Evolutionary conservation across 2,888 invertebrate genomes (phyloP), one percentile per base, ranked within the genome.

Genomic region (Phortica okadai): DNA sequence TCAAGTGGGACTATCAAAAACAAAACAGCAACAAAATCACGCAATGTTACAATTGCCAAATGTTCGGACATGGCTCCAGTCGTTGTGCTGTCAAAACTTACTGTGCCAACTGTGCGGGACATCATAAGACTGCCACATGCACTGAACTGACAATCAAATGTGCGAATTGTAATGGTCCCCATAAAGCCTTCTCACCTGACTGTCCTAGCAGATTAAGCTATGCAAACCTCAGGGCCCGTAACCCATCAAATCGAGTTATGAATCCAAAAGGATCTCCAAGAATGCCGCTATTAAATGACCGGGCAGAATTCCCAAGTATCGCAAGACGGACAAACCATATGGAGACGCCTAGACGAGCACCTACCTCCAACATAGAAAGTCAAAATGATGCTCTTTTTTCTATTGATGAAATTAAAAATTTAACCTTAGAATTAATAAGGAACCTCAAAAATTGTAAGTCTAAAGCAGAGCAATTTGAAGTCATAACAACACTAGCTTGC

Each of bases 391-490:
- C 7, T n/a, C 58, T 58, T n/a, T 58, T 58, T 58, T n/a, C 58
- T 1, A 58, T 58, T n/a, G 58, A 58, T n/a, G 58, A 58, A 58
- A 58, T 58, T 58, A 58, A 8, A 62, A 76, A 73, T 69, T 67
- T 73, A 42, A 78, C 73, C 42, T 79, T 6, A 79, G 76, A n/a
- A n/a, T n/a, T n/a, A n/a, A n/a, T n/a, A n/a, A n/a, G n/a, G n/a
- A n/a, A n/a, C n/a, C n/a, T n/a, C n/a, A n/a, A n/a, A n/a, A n/a
- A n/a, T n/a, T n/a, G n/a, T n/a, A n/a, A n/a, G n/a, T n/a, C n/a
- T n/a, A n/a, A n/a, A 69, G 16, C 74, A 64, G 75, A 76, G 33
- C 76, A 78, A 67, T 50, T 78, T 25, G 76, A 76, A 21, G 76
- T 78, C 6, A 74, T 78, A 10, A 76, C 76, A 45, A 74, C 58